Evolutionary conservation across 2,888 invertebrate species (phyloP), one percentile per base, ranked within the genome.

Genomic region (Druceiella hillmani): DNA sequence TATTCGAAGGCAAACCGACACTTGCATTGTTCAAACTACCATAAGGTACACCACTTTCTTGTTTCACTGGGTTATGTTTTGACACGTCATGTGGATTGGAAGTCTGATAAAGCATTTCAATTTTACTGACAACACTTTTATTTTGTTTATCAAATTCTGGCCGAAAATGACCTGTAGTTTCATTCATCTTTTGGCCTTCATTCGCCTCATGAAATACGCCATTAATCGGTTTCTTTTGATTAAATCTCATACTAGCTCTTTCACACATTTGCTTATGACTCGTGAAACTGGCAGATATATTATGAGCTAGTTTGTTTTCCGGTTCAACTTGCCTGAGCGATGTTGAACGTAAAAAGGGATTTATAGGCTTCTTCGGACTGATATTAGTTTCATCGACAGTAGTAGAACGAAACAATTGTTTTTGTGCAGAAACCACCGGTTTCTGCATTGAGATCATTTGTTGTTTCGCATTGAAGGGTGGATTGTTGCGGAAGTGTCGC

Each of bases 261-360:
- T n/a, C n/a, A n/a, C n/a, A n/a, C n/a, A n/a, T n/a, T n/a, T n/a
- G n/a, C n/a, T n/a, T n/a, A n/a, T n/a, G n/a, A 27, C 6, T 15
- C 15, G 11, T 27, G 9, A 13, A 13, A 4, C 11, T 6, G 13
- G 10, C n/a, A 5, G 6, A 14, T 12, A 6, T 4, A 7, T 5
- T 15, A 7, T 6, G 12, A 13, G 27, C 11, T 3, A 9, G 48
- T 64, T 71, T 3, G 69, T 66, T 43, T 67, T 57, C 37, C 66
- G 67, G 1, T 61, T 24, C 24, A 35, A 46, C 46, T 20, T 43
- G 41, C 33, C 43, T 45, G 35, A 47, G 44, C 9, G 43, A 45
- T 4, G 45, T 43, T 3, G 51, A 50, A 20, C 50, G 44, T 3
- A 50, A 40, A 27, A 49, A 50, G 16, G 47, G 47, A 40, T 50